Conservation (phyloP, 2,113 vertebrate species). For the Tetrao urogallus region DNA sequence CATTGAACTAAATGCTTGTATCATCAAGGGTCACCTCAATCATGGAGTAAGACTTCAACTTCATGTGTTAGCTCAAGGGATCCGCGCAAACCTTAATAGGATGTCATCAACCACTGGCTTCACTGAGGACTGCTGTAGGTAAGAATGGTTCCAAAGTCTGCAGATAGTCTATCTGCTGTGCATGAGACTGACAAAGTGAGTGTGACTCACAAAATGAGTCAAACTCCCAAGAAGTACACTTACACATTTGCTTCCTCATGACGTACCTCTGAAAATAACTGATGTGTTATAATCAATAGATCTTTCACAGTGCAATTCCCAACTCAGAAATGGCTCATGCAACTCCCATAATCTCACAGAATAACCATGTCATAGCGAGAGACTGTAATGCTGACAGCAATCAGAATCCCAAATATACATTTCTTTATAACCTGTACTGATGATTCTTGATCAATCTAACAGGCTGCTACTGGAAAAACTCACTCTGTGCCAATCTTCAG, state of each 20-base stretch:
- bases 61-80: background rate
- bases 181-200: background rate
- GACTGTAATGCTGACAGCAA: background rate
- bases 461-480: background rate
- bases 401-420: background rate
- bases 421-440: background rate
- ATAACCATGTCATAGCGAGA: background rate
- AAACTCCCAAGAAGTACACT: background rate
- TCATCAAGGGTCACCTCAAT: background rate
- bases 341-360: background rate
- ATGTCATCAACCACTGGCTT: background rate
- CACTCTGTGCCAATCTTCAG: background rate
- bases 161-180: background rate
- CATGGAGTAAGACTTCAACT: background rate
- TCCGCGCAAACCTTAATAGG: background rate
- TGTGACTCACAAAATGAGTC: background rate
- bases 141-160: background rate
- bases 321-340: background rate
- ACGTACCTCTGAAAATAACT: background rate
- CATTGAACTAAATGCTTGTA: background rate
- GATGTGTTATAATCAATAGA: background rate
- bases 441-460: background rate
- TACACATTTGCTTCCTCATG: background rate
- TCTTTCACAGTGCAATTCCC: fast-evolving
- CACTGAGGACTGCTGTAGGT: background rate